Conservation (phyloP, 2,797 vertebrate genomes). For the Lacerta viridis region DNA sequence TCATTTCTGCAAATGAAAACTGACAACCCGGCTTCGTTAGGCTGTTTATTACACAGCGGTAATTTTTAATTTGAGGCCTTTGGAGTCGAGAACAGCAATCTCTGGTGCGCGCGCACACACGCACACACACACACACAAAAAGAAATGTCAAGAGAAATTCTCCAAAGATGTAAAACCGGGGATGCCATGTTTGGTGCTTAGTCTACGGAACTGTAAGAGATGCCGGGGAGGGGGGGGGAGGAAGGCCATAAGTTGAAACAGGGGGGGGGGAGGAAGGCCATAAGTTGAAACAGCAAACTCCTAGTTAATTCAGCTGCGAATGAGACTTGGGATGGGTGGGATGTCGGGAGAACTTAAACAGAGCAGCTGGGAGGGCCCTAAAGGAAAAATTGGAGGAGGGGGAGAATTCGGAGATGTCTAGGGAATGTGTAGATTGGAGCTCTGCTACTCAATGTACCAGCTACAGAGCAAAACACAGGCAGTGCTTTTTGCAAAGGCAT, state of each 20-base stretch:
- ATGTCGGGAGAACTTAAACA: slow-evolving; percentile 75
- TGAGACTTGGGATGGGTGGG: slow-evolving; percentile 60
- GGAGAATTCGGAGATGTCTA: slow-evolving; percentile 36
- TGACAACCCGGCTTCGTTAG: slow-evolving; percentile 58
- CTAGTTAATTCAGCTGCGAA: slow-evolving; percentile 62
- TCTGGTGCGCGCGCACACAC: not conserved
- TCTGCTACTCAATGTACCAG: not conserved
- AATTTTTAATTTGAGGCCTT: slow-evolving; percentile 53
- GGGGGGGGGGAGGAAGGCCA: not conserved
- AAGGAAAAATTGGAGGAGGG: not conserved
- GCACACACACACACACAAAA: slow-evolving; percentile 1
- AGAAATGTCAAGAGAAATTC: slow-evolving; percentile 41
- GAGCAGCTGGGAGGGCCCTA: slow-evolving; percentile 48
- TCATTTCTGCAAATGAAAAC: slow-evolving; percentile 46
- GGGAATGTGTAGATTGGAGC: slow-evolving; percentile 58
- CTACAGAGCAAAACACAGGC: not conserved
- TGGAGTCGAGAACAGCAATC: slow-evolving; percentile 40
- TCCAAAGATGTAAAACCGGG: not conserved
- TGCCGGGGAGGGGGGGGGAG: slow-evolving; percentile 14
- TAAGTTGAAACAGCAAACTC: slow-evolving; percentile 28
- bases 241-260: not conserved
- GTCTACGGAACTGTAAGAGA: slow-evolving; percentile 46
- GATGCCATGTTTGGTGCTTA: slow-evolving; percentile 39
- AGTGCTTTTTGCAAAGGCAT: slow-evolving; percentile 36
- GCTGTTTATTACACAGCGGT: slow-evolving; percentile 51